phyloP scores from a whole-genome alignment of 2,797 vertebrate species.

The Catostomus latipinnis region DNA sequence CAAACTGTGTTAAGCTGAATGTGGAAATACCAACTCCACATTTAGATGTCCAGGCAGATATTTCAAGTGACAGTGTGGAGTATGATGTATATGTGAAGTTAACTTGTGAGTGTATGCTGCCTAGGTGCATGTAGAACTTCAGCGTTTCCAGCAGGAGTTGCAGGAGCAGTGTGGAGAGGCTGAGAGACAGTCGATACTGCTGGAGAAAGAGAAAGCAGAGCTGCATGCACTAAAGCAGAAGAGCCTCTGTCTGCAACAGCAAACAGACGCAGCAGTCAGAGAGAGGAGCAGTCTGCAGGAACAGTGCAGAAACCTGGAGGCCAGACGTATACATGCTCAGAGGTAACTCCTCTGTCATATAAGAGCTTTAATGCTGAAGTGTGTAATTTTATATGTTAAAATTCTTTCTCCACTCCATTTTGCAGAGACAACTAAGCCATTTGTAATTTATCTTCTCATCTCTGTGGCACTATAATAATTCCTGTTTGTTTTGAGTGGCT shows the following conservation, averaged over 20 bases:
- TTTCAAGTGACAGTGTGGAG: background rate
- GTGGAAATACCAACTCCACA: background rate
- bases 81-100: background rate
- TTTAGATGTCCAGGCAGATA: background rate
- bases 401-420: too few species aligned
- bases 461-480: too few species aligned
- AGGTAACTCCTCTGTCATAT: constrained; percentile 66
- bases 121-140: constrained; percentile 78
- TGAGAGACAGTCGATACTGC: constrained; percentile 74
- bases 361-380: too few species aligned
- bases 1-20: background rate
- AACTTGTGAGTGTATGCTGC: background rate
- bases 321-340: constrained; percentile 74
- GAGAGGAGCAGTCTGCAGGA: constrained; percentile 76
- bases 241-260: constrained; percentile 61
- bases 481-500: too few species aligned
- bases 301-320: constrained; percentile 73
- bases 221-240: constrained; percentile 65
- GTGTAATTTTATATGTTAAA: too few species aligned
- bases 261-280: constrained; percentile 55
- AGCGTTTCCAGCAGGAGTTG: constrained; percentile 70
- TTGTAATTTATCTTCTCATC: too few species aligned
- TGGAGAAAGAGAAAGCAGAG: constrained; percentile 72
- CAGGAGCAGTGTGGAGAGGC: constrained; percentile 73
- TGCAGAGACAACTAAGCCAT: too few species aligned